Evolutionary conservation across 23 tunicate genomes (phyloP).

Genomic region (Trididemnum miniatum): DNA sequence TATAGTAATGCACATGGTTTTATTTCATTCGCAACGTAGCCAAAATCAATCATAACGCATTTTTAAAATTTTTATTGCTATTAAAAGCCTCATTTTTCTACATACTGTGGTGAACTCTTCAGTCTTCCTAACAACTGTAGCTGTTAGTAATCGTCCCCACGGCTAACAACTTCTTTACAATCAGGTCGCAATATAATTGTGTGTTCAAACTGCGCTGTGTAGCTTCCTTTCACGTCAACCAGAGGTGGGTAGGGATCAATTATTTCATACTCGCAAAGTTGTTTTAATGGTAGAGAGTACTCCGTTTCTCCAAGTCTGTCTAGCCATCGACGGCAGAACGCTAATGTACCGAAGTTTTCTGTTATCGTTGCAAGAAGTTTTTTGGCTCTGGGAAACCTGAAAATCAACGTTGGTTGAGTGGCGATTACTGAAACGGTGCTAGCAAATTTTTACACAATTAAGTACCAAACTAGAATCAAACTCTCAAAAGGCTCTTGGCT

Average conservation of each 20-base stretch:
- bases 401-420: conserved; percentile 5
- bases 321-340: conserved; percentile 93
- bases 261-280: conserved; percentile 68
- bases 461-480: too few relatives aligned
- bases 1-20: too few relatives aligned
- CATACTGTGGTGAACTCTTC: too few relatives aligned
- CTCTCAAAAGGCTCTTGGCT: too few relatives aligned
- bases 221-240: conserved; percentile 77
- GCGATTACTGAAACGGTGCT: too few relatives aligned
- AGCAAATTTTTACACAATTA: too few relatives aligned
- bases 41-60: too few relatives aligned
- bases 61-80: too few relatives aligned
- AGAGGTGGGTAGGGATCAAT: conserved; percentile 89
- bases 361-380: conserved; percentile 59
- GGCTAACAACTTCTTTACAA: conserved; percentile 89
- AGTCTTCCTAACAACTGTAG: too few relatives aligned
- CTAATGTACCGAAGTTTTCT: conserved; percentile 84
- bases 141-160: conserved; percentile 80
- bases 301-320: conserved; percentile 82
- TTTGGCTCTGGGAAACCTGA: conserved; percentile 69
- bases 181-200: conserved; percentile 80
- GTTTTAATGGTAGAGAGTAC: conserved; percentile 66
- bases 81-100: too few relatives aligned
- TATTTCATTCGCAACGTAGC: too few relatives aligned
- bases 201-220: conserved; percentile 95